phyloP scores from a whole-genome alignment of 2,113 vertebrate species.

The Pygoscelis adeliae region DNA sequence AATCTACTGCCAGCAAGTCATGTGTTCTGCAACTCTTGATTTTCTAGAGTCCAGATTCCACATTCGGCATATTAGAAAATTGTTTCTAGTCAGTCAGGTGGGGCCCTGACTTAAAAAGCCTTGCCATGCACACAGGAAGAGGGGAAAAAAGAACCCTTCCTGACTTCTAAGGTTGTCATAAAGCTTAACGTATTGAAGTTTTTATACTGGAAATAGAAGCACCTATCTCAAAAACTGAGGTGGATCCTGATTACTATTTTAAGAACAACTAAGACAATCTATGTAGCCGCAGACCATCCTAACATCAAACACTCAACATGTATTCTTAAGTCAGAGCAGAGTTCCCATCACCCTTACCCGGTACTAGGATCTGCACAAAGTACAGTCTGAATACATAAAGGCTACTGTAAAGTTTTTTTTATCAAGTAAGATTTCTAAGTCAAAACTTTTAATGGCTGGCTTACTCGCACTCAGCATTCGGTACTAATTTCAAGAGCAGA shows the following conservation, averaged over 20 bases:
- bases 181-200: neutral
- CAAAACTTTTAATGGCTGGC: neutral
- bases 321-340: neutral
- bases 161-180: neutral
- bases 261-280: neutral
- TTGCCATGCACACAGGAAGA: neutral
- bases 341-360: neutral
- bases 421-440: rapidly evolving
- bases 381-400: neutral
- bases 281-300: neutral
- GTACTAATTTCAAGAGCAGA: neutral
- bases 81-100: too few species aligned
- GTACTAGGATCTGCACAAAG: neutral
- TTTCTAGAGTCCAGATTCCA: neutral
- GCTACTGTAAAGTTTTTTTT: neutral
- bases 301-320: rapidly evolving
- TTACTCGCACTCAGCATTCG: neutral
- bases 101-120: neutral
- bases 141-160: rapidly evolving
- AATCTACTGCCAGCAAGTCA: neutral
- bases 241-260: neutral
- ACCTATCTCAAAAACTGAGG: neutral
- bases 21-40: neutral
- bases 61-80: neutral
- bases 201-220: neutral